Evolutionary conservation across 2,888 invertebrate genomes (phyloP).

Genomic region (Thumatha senex): DNA sequence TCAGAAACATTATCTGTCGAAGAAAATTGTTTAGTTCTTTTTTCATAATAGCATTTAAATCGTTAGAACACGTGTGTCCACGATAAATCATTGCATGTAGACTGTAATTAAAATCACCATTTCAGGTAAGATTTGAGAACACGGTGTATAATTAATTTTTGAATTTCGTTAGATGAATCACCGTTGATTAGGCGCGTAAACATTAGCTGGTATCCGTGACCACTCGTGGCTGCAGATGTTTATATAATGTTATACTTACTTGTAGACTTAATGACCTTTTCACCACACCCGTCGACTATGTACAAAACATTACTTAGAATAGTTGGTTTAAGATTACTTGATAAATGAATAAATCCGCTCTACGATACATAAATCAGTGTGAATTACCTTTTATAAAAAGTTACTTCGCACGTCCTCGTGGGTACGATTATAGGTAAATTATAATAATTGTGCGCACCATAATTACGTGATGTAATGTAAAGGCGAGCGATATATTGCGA

Average conservation of each 20-base stretch:
- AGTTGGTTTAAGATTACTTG: conserved; percentile 41
- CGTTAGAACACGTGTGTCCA: conserved; percentile 63
- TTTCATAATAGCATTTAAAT: conserved; percentile 55
- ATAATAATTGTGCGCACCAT: conserved; percentile 78
- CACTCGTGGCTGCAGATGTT: conserved; percentile 74
- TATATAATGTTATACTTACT: conserved; percentile 69
- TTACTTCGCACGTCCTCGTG: conserved; percentile 81
- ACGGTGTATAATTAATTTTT: conserved; percentile 78
- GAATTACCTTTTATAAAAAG: conserved; percentile 67
- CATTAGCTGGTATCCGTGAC: conserved; percentile 57
- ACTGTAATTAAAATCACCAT: conserved; percentile 77
- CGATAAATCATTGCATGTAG: conserved; percentile 70
- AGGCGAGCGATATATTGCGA: conserved; percentile 70
- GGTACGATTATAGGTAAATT: conserved; percentile 79
- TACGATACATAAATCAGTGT: conserved; percentile 68
- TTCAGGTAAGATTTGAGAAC: conserved; percentile 71
- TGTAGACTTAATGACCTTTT: conserved; percentile 69
- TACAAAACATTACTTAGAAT: conserved; percentile 39
- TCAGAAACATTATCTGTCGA: conserved; percentile 26
- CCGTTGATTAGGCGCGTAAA: conserved; percentile 71
- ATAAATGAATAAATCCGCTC: conserved; percentile 59
- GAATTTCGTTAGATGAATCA: conserved; percentile 78
- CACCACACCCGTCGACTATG: conserved; percentile 47
- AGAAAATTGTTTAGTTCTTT: conserved; percentile 21
- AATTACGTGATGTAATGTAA: conserved; percentile 78